A percentile compares a stretch with the other conserved stretches of the same genome.
These are phyloP conservation scores for Ibidorhyncha struthersii DNA, from an alignment of 2,113 vertebrate species.

Conservation along the genomic window DNA sequence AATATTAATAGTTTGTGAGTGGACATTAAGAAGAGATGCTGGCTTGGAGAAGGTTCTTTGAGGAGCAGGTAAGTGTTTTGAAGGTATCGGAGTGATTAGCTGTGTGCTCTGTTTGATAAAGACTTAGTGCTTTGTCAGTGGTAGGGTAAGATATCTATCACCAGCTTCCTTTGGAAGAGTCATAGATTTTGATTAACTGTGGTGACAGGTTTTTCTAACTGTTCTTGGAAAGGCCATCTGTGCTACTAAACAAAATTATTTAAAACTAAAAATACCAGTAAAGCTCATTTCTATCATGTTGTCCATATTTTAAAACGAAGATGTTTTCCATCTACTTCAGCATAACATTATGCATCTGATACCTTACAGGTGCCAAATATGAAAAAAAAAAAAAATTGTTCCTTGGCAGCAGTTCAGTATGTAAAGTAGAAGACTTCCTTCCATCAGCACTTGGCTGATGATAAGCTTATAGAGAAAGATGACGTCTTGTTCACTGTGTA, in stretches of 20 bases:
- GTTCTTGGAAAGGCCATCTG: not conserved
- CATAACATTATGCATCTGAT: not conserved
- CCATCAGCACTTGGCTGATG: not conserved
- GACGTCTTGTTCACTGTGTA: not conserved
- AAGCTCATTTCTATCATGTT: not conserved
- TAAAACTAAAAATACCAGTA: not conserved
- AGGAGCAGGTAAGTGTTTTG: not conserved
- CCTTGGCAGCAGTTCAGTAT: not conserved
- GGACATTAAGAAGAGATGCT: not conserved
- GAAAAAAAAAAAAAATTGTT: not conserved
- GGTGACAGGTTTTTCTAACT: not conserved
- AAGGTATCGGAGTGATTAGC: not conserved
- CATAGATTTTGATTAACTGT: not conserved
- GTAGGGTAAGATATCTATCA: not conserved
- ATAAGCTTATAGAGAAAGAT: not conserved
- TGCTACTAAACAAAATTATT: not conserved
- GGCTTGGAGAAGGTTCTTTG: not conserved
- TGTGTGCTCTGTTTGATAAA: not conserved
- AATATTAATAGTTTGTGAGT: not conserved
- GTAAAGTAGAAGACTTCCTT: not conserved
- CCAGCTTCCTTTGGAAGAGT: not conserved
- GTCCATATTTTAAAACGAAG: rapidly evolving
- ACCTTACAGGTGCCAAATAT: not conserved
- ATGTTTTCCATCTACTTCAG: not conserved
- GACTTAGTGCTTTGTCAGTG: not conserved